A percentile compares a stretch with the other conserved stretches of the same genome.
phyloP scores from a whole-genome alignment of 2,797 vertebrate genomes.

The Danionella dracula region DNA sequence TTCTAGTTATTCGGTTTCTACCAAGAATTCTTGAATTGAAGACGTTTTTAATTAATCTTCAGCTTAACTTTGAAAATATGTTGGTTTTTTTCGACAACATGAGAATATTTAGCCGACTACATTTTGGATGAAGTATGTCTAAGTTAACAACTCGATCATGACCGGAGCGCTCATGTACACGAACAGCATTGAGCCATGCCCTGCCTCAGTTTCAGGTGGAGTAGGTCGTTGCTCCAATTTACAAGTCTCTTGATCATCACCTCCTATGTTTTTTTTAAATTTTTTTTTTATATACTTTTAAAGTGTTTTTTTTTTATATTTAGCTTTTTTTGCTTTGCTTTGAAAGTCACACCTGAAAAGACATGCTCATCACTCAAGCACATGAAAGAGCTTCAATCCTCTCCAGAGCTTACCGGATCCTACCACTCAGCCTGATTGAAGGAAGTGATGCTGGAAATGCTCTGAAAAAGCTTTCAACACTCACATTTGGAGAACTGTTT shows the following conservation, averaged over 20 bases:
- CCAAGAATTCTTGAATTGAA: no score
- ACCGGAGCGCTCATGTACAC: no score
- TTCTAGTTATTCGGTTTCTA: no score
- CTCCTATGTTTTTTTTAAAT: background rate
- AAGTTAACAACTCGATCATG: no score
- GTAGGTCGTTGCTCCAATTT: constrained; percentile 9
- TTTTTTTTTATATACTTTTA: no score
- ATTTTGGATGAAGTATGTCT: no score
- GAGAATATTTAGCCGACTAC: no score
- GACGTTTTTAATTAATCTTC: no score
- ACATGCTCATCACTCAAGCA: background rate
- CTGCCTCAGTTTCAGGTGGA: background rate
- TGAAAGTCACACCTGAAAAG: background rate
- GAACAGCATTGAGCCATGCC: no score
- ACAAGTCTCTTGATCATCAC: background rate
- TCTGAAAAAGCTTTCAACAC: background rate
- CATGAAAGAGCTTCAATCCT: constrained; percentile 1
- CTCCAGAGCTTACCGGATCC: background rate
- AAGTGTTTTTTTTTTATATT: background rate
- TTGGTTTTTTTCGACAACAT: no score
- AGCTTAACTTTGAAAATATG: no score
- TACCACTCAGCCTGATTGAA: background rate
- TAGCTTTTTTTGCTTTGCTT: background rate
- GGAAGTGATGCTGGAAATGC: background rate
- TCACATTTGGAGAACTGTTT: background rate